A percentile compares a stretch with the other conserved stretches of the same genome.
Conservation (phyloP, 2,113 vertebrate genomes). For the Myotis yumanensis region DNA sequence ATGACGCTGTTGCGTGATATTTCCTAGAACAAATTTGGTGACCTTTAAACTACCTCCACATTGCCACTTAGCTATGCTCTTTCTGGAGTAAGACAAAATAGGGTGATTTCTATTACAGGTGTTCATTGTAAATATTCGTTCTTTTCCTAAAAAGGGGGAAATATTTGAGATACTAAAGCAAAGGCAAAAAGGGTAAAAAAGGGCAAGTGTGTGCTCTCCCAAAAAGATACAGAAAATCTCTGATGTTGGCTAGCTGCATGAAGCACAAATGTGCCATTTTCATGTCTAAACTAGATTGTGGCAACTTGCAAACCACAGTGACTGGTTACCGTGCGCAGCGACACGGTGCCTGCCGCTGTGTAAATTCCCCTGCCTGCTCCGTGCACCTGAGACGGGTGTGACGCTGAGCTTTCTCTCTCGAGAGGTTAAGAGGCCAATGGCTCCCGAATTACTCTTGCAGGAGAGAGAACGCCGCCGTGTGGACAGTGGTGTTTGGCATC, state of each 20-base stretch:
- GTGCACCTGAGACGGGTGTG: background rate
- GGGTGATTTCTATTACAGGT: background rate
- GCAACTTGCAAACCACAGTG: background rate
- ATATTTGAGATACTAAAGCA: background rate
- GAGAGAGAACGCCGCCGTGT: conserved; percentile 91
- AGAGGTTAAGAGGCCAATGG: background rate
- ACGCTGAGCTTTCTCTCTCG: background rate
- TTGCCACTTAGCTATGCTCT: background rate
- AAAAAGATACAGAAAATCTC: background rate
- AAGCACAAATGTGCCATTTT: background rate
- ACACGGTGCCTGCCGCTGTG: background rate
- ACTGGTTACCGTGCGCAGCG: background rate
- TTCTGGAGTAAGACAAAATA: background rate
- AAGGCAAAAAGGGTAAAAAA: background rate
- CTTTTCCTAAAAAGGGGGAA: background rate
- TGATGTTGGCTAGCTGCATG: background rate
- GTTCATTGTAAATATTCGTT: background rate
- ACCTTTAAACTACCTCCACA: background rate
- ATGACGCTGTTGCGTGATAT: background rate
- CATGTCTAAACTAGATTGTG: background rate
- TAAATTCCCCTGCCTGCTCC: background rate
- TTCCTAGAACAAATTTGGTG: background rate
- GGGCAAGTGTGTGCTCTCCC: background rate
- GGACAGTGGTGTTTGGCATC: conserved; percentile 95
- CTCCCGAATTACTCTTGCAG: conserved; percentile 76